Percentiles rank a stretch among this genome's conserved stretches.
Evolutionary conservation across 2,113 vertebrate genomes (phyloP).

Genomic region (Pangasianodon hypophthalmus): DNA sequence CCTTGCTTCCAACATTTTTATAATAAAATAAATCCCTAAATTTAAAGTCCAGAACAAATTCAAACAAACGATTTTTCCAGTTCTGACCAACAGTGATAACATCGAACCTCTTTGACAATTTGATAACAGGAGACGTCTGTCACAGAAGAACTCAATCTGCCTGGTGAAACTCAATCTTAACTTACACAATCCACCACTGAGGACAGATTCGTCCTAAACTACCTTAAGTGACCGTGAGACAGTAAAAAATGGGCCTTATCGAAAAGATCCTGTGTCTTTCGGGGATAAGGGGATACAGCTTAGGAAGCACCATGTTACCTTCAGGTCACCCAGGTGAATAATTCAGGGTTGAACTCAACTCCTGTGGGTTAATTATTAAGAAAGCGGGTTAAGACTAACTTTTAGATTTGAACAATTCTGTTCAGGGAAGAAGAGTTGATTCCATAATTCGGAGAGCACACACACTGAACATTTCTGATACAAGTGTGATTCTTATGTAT

Average conservation of each 20-base stretch:
- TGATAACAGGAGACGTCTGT: constrained; percentile 33
- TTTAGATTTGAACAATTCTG: constrained; percentile 34
- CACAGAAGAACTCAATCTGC: constrained; percentile 49
- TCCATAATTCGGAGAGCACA: background rate
- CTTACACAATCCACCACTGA: constrained; percentile 10
- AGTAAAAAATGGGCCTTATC: constrained; percentile 26
- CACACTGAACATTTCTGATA: background rate
- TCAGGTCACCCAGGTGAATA: constrained; percentile 50
- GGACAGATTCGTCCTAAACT: constrained; percentile 29
- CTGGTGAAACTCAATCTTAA: constrained; percentile 43
- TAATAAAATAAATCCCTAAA: background rate
- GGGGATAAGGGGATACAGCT: constrained; percentile 7
- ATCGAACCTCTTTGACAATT: constrained; percentile 36
- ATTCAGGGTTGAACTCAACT: constrained; percentile 56
- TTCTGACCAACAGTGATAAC: constrained; percentile 33
- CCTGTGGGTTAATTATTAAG: constrained; percentile 51
- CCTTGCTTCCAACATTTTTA: background rate
- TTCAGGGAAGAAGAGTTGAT: background rate
- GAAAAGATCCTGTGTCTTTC: constrained; percentile 34
- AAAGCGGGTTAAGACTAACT: constrained; percentile 31
- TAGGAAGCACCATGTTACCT: constrained; percentile 44
- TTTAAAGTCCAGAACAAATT: background rate
- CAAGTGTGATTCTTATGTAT: background rate
- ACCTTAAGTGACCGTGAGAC: constrained; percentile 20
- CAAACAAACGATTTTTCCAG: background rate